phyloP scores from a whole-genome alignment of 2,113 vertebrate genomes.

The Phainopepla nitens region DNA sequence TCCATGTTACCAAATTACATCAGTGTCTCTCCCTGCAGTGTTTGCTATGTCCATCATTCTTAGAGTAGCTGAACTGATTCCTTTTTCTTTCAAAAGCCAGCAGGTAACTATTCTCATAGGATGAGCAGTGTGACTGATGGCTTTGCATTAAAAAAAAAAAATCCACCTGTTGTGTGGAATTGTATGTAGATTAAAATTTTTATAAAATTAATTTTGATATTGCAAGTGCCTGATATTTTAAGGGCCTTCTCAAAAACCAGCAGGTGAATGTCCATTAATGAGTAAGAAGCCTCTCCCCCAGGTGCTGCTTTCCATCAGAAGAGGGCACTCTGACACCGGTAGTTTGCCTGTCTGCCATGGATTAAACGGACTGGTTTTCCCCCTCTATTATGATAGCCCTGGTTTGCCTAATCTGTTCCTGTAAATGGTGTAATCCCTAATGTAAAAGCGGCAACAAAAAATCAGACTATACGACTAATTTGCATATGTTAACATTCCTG shows the following conservation, averaged over 20 bases:
- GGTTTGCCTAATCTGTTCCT: constrained; percentile 62
- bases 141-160: neutral
- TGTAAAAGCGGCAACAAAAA: constrained; percentile 51
- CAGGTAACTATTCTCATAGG: neutral
- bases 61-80: neutral
- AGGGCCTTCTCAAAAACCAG: neutral
- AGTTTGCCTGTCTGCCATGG: neutral
- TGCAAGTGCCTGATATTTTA: neutral
- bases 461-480: constrained; percentile 53
- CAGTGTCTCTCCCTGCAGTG: neutral
- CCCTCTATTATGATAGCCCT: neutral
- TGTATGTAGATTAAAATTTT: neutral
- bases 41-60: neutral
- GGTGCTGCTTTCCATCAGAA: neutral
- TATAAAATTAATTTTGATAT: neutral
- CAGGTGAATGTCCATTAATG: neutral
- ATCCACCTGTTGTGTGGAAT: neutral
- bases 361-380: neutral
- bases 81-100: neutral
- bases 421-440: constrained; percentile 65
- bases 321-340: constrained; percentile 57
- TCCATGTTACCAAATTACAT: neutral
- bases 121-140: neutral
- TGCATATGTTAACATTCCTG: constrained; percentile 69
- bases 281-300: neutral